Base-by-base conservation (phyloP, 2,113 vertebrate species). In the Semnornis frantzii region DNA sequence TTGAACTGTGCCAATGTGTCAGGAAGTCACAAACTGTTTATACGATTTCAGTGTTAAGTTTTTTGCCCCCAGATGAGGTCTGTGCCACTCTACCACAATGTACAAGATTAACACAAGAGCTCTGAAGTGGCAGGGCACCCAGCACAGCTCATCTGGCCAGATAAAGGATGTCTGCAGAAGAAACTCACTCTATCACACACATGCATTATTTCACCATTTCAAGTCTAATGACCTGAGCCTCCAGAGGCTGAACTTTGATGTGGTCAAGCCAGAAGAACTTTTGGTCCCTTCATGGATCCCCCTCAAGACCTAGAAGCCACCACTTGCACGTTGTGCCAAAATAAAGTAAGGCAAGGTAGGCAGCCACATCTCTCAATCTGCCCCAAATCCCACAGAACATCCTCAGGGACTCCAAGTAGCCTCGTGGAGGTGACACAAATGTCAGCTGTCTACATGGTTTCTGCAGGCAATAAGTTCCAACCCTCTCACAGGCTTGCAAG, bases 1-100 rank as follows among this genome's bases (percentile, higher is more conserved):
- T 89, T 95, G 96, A 97, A 94, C 94, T 97, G 89, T 92, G 93
- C 89, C 97, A 88, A 78, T 92, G 93, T 96, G 96, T 97, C 90
- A 96, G 33, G 15, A 95, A 96, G 93, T 91, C 95, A 95, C 93
- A 93, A 97, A 97, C 94, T 95, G 93, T 92, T 96, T 96, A 78
- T 93, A 90, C 93, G 97, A 95, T 96, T 94, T 97, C 95, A 94
- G 85, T 2, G 4, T 78, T 64, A 52, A 70, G 58, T 68, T 93
- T 59, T 68, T 96, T 97, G 93, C 60, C 93, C 87, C 90, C 80
- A 85, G 92, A 95, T 95, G 95, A 94, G 95, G 75, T 88, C 14
- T 3, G 5, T 73, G 82, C 44, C 0, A 0, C 50, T 68, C 55
- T 1, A 1, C 37, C 31, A 25, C 0, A 4, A 54, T 1, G 3